Evolutionary conservation across 2,888 invertebrate species (phyloP), one percentile per base, ranked within the genome.

Genomic region (Corythucha ciliata): DNA sequence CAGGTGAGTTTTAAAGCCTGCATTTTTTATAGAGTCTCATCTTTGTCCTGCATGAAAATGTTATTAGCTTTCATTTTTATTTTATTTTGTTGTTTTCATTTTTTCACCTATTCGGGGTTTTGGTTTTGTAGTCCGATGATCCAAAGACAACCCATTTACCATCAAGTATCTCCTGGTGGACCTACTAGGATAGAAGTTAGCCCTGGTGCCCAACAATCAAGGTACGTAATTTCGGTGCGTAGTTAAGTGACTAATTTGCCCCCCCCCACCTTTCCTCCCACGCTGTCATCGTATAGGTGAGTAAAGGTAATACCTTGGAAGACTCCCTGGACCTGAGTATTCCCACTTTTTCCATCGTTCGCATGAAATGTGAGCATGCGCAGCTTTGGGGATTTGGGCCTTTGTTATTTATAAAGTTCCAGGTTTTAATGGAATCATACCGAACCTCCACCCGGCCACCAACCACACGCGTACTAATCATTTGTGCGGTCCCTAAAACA

Each of bases 1-100:
- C 73, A 78, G 79, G 80, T 80, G 65, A 60, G 62, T 18, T 16
- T 36, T 8, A 33, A 33, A 33, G 4, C 33, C 7, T 3, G 5
- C 8, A 33, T 33, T 33, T 33, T 7, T 21, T 42, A 29, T 29
- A 42, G 16, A 29, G 10, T 42, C 6, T n/a, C 21, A 4, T 21
- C 8, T 39, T 39, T 10, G n/a, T 39, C 22, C 5, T 21, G 39
- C 39, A 39, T 39, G 39, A 8, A 18, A 39, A 24, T 24, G 39
- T 16, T 16, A 22, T 39, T 14, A 39, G 25, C 22, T 7, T 39
- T n/a, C n/a, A n/a, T n/a, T n/a, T n/a, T 4, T 14, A 33, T 33
- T 4, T 14, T 33, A 33, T 16, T 4, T 33, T 33, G 37, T 37
- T 20, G 10, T 10, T 37, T 37, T 37, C 3, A n/a, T 37, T 37